phyloP scores from a whole-genome alignment of 2,113 vertebrate genomes.

The Burhinus bistriatus region DNA sequence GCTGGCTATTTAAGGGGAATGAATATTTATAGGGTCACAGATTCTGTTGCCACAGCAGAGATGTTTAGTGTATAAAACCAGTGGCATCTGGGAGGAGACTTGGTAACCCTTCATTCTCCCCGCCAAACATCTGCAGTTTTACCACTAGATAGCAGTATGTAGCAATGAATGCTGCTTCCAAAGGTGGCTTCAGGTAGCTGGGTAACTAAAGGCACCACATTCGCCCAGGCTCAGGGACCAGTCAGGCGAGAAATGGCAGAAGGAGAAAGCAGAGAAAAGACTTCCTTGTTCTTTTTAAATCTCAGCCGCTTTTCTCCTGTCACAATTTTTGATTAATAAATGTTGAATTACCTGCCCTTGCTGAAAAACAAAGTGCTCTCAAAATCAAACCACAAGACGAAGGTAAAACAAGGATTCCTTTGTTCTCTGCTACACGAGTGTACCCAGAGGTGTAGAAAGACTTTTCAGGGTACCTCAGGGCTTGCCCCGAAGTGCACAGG shows the following conservation, averaged over 20 bases:
- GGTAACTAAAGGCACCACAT: accelerated
- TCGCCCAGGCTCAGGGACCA: not conserved
- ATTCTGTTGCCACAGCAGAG: not conserved
- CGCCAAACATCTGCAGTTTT: not conserved
- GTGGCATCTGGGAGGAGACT: not conserved
- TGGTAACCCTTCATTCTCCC: not conserved
- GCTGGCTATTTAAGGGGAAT: not conserved
- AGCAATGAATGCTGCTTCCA: not conserved
- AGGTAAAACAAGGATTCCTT: not conserved
- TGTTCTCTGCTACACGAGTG: not conserved
- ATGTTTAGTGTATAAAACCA: not conserved
- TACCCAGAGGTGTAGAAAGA: not conserved
- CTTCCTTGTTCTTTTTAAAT: not conserved
- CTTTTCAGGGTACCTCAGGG: not conserved
- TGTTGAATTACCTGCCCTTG: not conserved
- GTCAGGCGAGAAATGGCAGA: not conserved
- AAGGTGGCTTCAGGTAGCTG: not conserved
- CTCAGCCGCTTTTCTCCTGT: accelerated
- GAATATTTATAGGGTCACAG: not conserved
- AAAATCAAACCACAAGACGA: not conserved
- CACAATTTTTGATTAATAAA: not conserved
- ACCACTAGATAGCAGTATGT: slow-evolving; percentile 52
- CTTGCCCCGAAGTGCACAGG: not conserved
- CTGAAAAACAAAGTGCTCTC: not conserved
- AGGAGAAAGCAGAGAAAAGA: not conserved